These are phyloP conservation scores for Ectemnius continuus DNA, from an alignment of 2,888 invertebrate genomes.

Conservation along the genomic window DNA sequence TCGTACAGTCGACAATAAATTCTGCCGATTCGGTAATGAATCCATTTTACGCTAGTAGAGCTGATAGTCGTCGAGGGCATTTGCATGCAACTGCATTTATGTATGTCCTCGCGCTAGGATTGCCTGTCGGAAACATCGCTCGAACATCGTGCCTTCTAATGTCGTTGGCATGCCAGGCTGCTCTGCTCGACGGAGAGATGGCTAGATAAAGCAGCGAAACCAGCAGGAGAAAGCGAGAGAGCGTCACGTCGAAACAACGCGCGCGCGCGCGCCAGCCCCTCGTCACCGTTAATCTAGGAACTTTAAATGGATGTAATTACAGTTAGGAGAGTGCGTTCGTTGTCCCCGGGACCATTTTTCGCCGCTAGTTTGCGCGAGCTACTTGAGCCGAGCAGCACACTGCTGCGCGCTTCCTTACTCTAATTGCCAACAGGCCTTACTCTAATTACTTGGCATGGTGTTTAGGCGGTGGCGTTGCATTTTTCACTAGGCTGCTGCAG, in stretches of 20 bases:
- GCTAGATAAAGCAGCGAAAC: background rate
- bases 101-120: conserved; percentile 25
- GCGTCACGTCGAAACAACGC: background rate
- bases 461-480: background rate
- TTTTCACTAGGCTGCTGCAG: background rate
- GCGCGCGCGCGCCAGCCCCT: conserved; percentile 2
- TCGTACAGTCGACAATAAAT: background rate
- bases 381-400: background rate
- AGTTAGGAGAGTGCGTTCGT: conserved; percentile 20
- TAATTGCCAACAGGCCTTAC: background rate
- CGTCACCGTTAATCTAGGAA: conserved; percentile 26
- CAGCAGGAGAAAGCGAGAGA: too few relatives aligned
- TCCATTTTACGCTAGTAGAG: conserved; percentile 16
- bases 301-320: conserved; percentile 49
- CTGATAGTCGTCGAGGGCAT: background rate
- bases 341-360: conserved; percentile 1
- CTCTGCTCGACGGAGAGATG: background rate
- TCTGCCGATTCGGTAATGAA: conserved; percentile 20
- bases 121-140: conserved; percentile 34
- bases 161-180: conserved; percentile 13
- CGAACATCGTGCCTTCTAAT: conserved; percentile 27
- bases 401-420: background rate
- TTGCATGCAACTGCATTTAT: conserved; percentile 4
- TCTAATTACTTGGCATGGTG: background rate
- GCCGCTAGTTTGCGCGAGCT: background rate